Conservation (phyloP, 2,797 vertebrate genomes). For the Okamejei kenojei region DNA sequence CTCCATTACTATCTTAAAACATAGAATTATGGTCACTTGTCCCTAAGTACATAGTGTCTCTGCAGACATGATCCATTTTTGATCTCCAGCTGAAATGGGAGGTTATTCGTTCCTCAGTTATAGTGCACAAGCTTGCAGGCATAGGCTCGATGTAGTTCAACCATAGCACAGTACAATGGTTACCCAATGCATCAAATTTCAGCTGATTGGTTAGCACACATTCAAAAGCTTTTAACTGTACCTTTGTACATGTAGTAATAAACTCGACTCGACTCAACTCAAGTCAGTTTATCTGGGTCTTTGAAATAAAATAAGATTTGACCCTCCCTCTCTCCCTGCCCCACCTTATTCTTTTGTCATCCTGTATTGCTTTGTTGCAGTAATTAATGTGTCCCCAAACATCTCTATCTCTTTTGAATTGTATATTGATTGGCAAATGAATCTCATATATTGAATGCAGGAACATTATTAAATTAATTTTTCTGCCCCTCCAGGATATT, state of each 20-base stretch:
- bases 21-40: no score
- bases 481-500: not conserved
- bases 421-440: not conserved
- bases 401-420: not conserved
- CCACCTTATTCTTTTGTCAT: not conserved
- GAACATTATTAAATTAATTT: not conserved
- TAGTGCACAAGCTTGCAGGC: not conserved
- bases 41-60: no score
- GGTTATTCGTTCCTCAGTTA: not conserved
- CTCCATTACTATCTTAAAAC: no score
- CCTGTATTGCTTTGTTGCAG: not conserved
- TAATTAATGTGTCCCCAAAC: not conserved
- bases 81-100: no score
- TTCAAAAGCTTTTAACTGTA: no score
- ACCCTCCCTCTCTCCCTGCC: not conserved
- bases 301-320: not conserved
- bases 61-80: no score
- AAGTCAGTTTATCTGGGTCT: not conserved
- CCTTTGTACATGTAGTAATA: no score
- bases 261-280: not conserved
- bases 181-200: no score
- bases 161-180: not conserved
- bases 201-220: no score
- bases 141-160: not conserved
- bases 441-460: not conserved